Base-by-base conservation (phyloP, 1,140 invertebrate species). In the Goniozus legneri region DNA sequence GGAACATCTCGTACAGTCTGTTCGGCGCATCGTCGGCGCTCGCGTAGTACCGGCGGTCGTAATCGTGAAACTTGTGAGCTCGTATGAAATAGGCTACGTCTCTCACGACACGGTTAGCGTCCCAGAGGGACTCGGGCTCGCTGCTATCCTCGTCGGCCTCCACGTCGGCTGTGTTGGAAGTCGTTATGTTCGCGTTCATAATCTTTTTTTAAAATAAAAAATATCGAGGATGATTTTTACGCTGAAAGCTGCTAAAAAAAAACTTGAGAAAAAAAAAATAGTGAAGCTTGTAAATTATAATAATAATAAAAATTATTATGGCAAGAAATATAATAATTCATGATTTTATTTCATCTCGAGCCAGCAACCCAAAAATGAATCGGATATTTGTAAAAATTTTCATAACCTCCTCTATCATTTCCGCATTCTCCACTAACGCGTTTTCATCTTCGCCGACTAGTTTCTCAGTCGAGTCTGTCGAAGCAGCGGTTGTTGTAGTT, bases 11-110 rank as follows among this genome's bases (percentile, higher is more conserved):
- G 55, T 69, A 79, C 40, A 76, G 75, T 30, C 60, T 63, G 33
- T 41, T 59, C 3, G 44, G 18, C 3, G 57, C 52, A 24, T 64
- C 58, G 2, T 55, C 44, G 4, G 47, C 43, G 12, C 50, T 53
- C 15, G 50, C 63, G 55, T 73, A 51, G 51, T 73, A 74, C 49
- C 82, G 67, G 40, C 75, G 71, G 67, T 84, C 82, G 60, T 77
- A 84, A 52, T 82, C 82, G 37, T 77, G 79, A 52, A 84, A 85
- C 66, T 84, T 84, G 51, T 83, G 77, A 14, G 76, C 67, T 35
- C 82, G 67, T 33, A 85, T 65, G 53, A 78, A 83, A 64, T 81
- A 84, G 3, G 78, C 82, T 14, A 83, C 75, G 48, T 83, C 77
- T 52, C 67, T 72, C 13, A 82, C 55, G 6, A 70, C 68, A 15